Percentiles rank a stretch among this genome's conserved stretches.
Conservation (phyloP, 2,113 vertebrate species). For the Poecile atricapillus region DNA sequence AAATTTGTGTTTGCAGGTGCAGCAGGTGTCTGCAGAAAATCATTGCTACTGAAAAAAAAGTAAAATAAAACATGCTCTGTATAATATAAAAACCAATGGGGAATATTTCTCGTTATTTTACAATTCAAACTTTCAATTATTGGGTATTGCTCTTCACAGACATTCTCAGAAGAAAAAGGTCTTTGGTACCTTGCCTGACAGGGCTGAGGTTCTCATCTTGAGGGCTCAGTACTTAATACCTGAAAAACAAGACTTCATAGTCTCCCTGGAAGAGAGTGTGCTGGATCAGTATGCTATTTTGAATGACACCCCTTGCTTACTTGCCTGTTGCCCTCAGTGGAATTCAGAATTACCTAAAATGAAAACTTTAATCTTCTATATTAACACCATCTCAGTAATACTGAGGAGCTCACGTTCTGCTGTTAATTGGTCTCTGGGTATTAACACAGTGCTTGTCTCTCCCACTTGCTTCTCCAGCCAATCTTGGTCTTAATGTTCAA, state of each 20-base stretch:
- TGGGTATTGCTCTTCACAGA: background rate
- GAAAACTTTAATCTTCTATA: background rate
- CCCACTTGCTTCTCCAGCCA: background rate
- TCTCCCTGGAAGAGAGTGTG: background rate
- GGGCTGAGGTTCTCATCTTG: background rate
- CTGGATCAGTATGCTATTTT: background rate
- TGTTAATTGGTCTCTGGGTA: background rate
- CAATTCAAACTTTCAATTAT: background rate
- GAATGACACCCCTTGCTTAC: background rate
- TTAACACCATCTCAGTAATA: background rate
- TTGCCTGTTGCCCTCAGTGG: background rate
- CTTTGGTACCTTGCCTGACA: background rate
- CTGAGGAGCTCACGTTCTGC: background rate
- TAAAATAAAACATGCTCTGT: background rate
- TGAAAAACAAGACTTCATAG: background rate
- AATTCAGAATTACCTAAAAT: background rate
- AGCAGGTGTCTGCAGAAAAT: background rate
- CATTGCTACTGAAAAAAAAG: background rate
- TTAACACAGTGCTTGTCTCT: background rate
- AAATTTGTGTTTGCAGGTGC: background rate
- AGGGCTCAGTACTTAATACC: rapidly evolving
- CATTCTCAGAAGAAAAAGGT: background rate
- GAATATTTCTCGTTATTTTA: background rate
- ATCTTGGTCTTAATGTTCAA: background rate
- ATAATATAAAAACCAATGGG: background rate